These are phyloP conservation scores for Pyrrhosoma nymphula DNA, from an alignment of 2,888 invertebrate genomes.

Conservation along the genomic window DNA sequence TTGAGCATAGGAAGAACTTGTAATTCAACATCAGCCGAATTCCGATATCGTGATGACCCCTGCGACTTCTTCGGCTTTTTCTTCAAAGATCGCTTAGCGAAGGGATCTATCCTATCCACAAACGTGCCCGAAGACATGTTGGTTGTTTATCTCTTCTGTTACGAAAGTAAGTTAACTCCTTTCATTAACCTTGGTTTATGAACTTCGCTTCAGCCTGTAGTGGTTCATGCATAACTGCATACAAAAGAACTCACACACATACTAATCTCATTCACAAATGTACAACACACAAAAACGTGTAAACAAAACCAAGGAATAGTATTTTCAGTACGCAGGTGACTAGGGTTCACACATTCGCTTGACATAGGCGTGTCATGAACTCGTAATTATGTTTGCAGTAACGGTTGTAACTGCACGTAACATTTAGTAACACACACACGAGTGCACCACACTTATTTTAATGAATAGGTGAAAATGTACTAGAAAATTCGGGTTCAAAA, in stretches of 20 bases:
- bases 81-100: slow-evolving; percentile 97
- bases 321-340: slow-evolving; percentile 59
- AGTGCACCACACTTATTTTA: slow-evolving; percentile 37
- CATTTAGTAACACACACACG: slow-evolving; percentile 48
- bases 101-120: slow-evolving; percentile 99
- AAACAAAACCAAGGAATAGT: slow-evolving; percentile 46
- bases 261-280: slow-evolving; percentile 57
- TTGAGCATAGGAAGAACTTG: slow-evolving; percentile 97
- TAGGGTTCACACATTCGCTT: slow-evolving; percentile 60
- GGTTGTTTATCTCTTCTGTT: slow-evolving; percentile 69
- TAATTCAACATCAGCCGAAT: slow-evolving; percentile 98
- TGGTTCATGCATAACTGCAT: slow-evolving; percentile 62
- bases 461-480: slow-evolving; percentile 11
- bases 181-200: slow-evolving; percentile 71
- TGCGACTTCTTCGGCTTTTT: slow-evolving; percentile 99
- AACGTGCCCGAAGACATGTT: slow-evolving; percentile 88
- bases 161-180: slow-evolving; percentile 69
- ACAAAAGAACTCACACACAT: slow-evolving; percentile 46
- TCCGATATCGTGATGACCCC: slow-evolving; percentile 98
- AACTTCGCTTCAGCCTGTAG: slow-evolving; percentile 56
- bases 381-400: slow-evolving; percentile 28
- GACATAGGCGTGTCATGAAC: slow-evolving; percentile 65
- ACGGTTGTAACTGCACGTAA: slow-evolving; percentile 27
- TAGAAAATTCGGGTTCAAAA: slow-evolving; percentile 37
- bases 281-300: slow-evolving; percentile 49